These are phyloP conservation scores for Heliconius aoede DNA, from an alignment of 2,888 invertebrate species.

Conservation along the genomic window DNA sequence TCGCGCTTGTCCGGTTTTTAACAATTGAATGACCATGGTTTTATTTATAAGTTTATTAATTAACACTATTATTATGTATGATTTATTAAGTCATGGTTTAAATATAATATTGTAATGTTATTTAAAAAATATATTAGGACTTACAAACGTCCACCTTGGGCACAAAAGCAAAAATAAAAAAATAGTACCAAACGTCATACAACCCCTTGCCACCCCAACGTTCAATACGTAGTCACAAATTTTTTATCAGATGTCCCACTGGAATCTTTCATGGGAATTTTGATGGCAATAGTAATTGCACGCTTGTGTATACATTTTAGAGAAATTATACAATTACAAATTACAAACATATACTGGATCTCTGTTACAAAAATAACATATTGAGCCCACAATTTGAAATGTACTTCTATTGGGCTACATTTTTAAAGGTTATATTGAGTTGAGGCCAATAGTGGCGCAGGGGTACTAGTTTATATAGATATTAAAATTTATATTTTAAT, in stretches of 20 bases:
- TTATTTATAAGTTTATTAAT: too few relatives aligned
- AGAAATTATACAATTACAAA: constrained; percentile 58
- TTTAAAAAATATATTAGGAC: not conserved
- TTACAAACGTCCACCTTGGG: not conserved
- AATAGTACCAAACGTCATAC: constrained; percentile 35
- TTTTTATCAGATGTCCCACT: constrained; percentile 78
- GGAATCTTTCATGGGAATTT: constrained; percentile 74
- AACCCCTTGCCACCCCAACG: constrained; percentile 60
- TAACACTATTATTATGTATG: too few relatives aligned
- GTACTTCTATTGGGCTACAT: too few relatives aligned
- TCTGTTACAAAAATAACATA: constrained; percentile 68
- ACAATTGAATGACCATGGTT: too few relatives aligned
- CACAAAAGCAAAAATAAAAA: not conserved
- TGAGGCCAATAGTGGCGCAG: too few relatives aligned
- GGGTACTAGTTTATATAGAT: too few relatives aligned
- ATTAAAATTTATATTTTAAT: too few relatives aligned
- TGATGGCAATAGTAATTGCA: constrained; percentile 67
- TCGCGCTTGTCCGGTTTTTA: too few relatives aligned
- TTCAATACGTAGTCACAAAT: constrained; percentile 73
- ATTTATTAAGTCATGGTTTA: too few relatives aligned
- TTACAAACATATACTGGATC: constrained; percentile 65
- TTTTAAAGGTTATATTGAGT: too few relatives aligned
- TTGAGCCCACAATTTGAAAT: too few relatives aligned
- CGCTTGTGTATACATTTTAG: constrained; percentile 69
- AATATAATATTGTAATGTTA: not conserved